Base-by-base conservation (phyloP, 2,888 invertebrate genomes). In the Podotricha telesiphe region DNA sequence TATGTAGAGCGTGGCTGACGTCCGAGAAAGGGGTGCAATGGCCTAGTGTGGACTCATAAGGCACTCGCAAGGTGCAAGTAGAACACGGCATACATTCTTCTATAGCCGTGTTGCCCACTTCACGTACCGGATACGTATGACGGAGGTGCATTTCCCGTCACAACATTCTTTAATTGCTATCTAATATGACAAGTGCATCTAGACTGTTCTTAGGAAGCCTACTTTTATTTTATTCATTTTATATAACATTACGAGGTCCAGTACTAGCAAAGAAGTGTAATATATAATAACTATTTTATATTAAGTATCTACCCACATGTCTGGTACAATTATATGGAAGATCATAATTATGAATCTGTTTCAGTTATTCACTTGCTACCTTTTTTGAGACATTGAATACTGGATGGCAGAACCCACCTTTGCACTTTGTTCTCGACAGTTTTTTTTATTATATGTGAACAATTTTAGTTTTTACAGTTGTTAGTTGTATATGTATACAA, bases 1-100 rank as follows among this genome's bases (percentile, higher is more conserved):
- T 92, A 91, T 91, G 86, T 92, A 90, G 92, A 91, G 91, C 92
- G 87, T 90, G 87, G 82, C 85, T 88, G 85, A 77, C 80, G 81
- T 83, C 79, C 88, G 90, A 87, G 91, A 92, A 91, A 90, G 88
- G 89, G 89, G 92, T 91, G 91, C 90, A 90, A 89, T 82, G 92
- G 87, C 90, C 91, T 86, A 83, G 82, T 83, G 85, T 83, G 83
- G 76, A 78, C 79, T 79, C 80, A 79, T 81, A 77, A 78, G 80
- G 80, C 77, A 75, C 75, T 77, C 76, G 79, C 76, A 73, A 76
- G 78, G 74, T 79, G 75, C 84, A 86, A 87, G 86, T 88, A 78
- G 88, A 81, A 82, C 89, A 81, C 79, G 91, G 83, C 91, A 87
- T 83, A 88, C 82, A 91, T 92, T 85, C 91, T 86, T 82, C 78